Evolutionary conservation across 2,797 vertebrate genomes (phyloP), one percentile per base, ranked within the genome.

Genomic region (Pitangus sulphuratus): DNA sequence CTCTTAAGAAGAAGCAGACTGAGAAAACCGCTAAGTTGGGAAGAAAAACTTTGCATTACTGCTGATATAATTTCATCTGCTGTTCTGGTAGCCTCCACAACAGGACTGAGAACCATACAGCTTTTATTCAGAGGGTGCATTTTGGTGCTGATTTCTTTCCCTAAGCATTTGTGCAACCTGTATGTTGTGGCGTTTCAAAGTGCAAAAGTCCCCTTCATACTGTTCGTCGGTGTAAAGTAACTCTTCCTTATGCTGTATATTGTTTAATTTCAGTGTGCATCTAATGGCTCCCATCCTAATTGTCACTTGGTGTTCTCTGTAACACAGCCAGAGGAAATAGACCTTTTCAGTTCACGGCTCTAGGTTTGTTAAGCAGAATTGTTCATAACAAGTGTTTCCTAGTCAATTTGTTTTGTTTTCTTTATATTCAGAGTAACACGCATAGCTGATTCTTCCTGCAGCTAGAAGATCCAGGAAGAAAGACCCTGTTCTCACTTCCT

Each of bases 1-100:
- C 90, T 81, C 83, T 91, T 96, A 96, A 96, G 93, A 94, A 95
- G 95, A 97, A 97, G 94, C 93, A 97, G 96, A 93, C 92, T 91
- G 87, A 90, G 92, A 83, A 97, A 97, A 91, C 86, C 71, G 4
- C 93, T 79, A 89, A 86, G 60, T 79, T 84, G 86, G 64, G 88
- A 91, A 85, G 65, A 61, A 89, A 94, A 93, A 57, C 58, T 88
- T 82, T 72, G 75, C 79, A 8, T 90, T 96, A 62, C 61, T 93
- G 84, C 66, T 92, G 83, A 66, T 19, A 44, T 89, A 90, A 92
- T 81, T 96, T 91, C 87, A 79, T 93, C 81, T 91, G 84, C 85
- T 0, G 7, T 68, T 95, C 83, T 93, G 66, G 76, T 94, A 85
- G 93, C 79, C 91, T 78, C 83, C 0, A 0, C 78, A 68, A 16